These are phyloP conservation scores for Heloderma charlesbogerti DNA, from an alignment of 2,113 vertebrate species.

Conservation along the genomic window DNA sequence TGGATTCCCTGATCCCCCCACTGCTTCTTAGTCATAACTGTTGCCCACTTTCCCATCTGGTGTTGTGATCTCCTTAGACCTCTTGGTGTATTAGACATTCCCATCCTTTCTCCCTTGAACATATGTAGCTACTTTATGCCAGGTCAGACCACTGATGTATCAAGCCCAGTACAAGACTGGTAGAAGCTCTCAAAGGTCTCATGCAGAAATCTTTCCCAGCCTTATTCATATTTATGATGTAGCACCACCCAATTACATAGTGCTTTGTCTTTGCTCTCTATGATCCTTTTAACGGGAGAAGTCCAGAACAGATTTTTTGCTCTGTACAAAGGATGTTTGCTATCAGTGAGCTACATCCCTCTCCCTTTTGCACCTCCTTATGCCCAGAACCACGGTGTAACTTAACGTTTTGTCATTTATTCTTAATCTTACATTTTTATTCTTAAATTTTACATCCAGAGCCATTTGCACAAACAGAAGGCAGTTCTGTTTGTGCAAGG, in stretches of 20 bases:
- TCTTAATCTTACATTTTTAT: neutral
- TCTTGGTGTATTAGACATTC: neutral
- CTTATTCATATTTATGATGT: neutral
- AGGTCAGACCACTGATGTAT: neutral
- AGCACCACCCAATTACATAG: neutral
- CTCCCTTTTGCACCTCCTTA: neutral
- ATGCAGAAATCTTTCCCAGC: neutral
- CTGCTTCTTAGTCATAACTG: constrained; percentile 15
- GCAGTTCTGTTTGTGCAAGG: too few relatives aligned
- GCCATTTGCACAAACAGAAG: neutral
- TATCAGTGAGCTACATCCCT: neutral
- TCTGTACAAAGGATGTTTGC: neutral
- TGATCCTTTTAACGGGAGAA: neutral
- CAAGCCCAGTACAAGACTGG: neutral
- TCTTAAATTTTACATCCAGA: neutral
- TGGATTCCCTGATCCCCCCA: constrained; percentile 3
- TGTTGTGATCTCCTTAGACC: neutral
- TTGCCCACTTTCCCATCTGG: constrained; percentile 10
- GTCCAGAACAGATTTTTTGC: neutral
- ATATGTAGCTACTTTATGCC: neutral
- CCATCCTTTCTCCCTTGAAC: neutral
- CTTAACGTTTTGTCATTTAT: neutral
- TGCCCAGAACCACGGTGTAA: too few relatives aligned
- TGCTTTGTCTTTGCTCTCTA: neutral
- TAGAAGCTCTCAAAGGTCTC: neutral